Evolutionary conservation across 2,797 vertebrate genomes (phyloP), one percentile per base, ranked within the genome.

Genomic region (Poeciliopsis paucimaculata): DNA sequence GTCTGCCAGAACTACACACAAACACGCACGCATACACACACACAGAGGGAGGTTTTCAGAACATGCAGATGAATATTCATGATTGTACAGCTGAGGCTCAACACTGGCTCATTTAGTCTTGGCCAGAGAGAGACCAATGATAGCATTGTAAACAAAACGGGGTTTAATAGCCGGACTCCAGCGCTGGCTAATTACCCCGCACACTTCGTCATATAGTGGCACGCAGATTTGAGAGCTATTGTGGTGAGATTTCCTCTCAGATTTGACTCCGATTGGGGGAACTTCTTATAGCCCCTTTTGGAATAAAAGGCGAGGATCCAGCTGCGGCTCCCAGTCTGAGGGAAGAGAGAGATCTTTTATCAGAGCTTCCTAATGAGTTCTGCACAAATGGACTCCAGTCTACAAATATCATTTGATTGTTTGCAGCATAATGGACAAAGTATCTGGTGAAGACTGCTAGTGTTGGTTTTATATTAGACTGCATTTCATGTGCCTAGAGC

Each of bases 111-210:
- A 91, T 94, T 94, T 92, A 94, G 86, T 73, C 80, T 83, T 90
- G 90, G 92, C 92, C 91, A 93, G 89, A 88, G 89, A 91, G 91
- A 90, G 87, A 90, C 90, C 93, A 93, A 89, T 93, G 92, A 93
- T 91, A 86, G 88, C 91, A 84, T 91, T 93, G 91, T 93, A 92
- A 94, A 92, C 90, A 90, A 90, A 84, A 84, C 84, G 87, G 86
- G 88, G 79, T 91, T 90, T 93, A 92, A 93, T 92, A 90, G 88
- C 89, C 86, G 39, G 43, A 88, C 86, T 91, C 83, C 83, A 82
- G 51, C 31, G 43, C 68, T 82, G 81, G 80, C 86, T 89, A 91
- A 91, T 93, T 90, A 90, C 72, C 6, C 73, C 47, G 57, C 60
- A 75, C 64, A 79, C 66, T 57, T 74, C 64, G 23, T 75, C 74